A percentile compares a stretch with the other conserved stretches of the same genome.
Conservation (phyloP, 2,797 vertebrate genomes). For the Phrynocephalus guinanensis region DNA sequence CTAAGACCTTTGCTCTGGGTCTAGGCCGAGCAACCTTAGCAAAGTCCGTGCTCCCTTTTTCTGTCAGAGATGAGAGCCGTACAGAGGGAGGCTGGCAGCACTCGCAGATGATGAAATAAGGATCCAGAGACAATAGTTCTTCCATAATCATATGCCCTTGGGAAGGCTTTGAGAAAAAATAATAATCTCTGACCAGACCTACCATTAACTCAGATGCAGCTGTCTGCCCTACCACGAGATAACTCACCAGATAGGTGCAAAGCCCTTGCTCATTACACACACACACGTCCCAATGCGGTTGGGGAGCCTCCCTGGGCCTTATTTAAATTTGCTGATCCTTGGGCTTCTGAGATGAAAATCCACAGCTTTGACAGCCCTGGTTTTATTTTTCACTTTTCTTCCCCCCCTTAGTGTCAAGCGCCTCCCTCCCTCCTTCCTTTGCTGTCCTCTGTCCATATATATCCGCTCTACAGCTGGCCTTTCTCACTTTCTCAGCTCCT, state of each 20-base stretch:
- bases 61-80: background rate
- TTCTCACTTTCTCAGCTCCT: conserved; percentile 6
- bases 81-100: background rate
- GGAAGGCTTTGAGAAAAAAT: background rate
- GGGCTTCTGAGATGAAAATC: background rate
- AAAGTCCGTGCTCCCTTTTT: background rate
- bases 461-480: background rate
- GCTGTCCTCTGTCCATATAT: background rate
- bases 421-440: background rate
- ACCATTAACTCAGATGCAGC: background rate
- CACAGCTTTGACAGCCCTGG: background rate
- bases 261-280: background rate
- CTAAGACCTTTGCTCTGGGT: background rate
- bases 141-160: background rate
- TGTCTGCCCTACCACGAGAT: background rate
- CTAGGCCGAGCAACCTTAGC: background rate
- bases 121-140: background rate
- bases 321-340: background rate
- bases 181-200: background rate
- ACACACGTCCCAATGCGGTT: background rate
- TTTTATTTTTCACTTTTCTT: background rate
- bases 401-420: background rate
- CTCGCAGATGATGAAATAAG: background rate
- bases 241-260: background rate
- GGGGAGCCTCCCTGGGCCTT: background rate